Evolutionary conservation across 2,888 invertebrate genomes (phyloP).

Genomic region (Drosophila lacicola): DNA sequence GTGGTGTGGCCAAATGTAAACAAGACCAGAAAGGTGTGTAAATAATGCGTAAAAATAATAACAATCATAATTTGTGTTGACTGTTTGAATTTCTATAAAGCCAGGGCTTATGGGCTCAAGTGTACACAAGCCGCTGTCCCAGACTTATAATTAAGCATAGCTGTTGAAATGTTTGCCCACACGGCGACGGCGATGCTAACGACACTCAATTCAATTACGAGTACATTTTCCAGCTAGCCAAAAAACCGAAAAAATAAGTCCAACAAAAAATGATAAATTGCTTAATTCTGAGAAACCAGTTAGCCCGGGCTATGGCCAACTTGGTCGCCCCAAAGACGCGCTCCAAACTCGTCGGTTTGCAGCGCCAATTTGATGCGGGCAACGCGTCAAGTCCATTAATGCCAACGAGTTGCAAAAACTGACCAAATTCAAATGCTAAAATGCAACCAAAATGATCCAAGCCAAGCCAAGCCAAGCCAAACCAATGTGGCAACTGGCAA

Average conservation of each 20-base stretch:
- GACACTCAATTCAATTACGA: slow-evolving; percentile 57
- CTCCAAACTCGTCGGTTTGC: slow-evolving; percentile 21
- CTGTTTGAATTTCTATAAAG: slow-evolving; percentile 58
- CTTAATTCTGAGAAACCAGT: slow-evolving; percentile 59
- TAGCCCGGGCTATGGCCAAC: slow-evolving; percentile 37
- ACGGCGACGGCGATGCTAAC: slow-evolving; percentile 24
- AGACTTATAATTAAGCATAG: slow-evolving; percentile 72
- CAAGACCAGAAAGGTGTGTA: slow-evolving; percentile 76
- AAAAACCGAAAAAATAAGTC: slow-evolving; percentile 5
- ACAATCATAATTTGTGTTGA: slow-evolving; percentile 76
- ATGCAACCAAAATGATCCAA: slow-evolving; percentile 23
- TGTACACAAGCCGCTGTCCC: slow-evolving; percentile 13
- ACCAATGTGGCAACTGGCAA: slow-evolving; percentile 47
- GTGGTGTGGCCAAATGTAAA: slow-evolving; percentile 53
- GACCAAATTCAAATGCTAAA: slow-evolving; percentile 64
- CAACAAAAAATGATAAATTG: slow-evolving; percentile 46
- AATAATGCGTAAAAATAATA: slow-evolving; percentile 80
- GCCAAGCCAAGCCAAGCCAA: slow-evolving; percentile 18
- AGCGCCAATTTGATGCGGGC: slow-evolving; percentile 45
- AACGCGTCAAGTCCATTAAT: slow-evolving; percentile 63
- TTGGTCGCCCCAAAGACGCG: slow-evolving; percentile 26
- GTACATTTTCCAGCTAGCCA: slow-evolving; percentile 47
- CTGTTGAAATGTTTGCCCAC: slow-evolving; percentile 74
- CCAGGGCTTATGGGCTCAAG: slow-evolving; percentile 52
- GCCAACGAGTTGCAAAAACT: slow-evolving; percentile 69